Evolutionary conservation across 2,797 vertebrate species (phyloP), one percentile per base, ranked within the genome.

Genomic region (Anabacerthia variegaticeps): DNA sequence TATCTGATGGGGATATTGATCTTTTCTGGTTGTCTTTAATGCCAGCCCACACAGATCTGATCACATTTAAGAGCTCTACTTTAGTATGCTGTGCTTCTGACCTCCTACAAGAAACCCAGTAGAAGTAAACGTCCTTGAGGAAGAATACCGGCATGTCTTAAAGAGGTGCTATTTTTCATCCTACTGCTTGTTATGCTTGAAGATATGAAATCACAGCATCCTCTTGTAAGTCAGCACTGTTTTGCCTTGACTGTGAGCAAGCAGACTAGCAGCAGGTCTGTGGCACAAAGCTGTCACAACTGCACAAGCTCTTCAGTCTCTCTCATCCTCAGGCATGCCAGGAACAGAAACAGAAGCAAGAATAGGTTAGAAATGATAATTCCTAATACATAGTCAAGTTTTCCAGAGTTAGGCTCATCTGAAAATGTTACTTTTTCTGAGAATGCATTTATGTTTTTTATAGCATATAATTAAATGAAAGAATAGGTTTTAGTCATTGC

Each of bases 321-420:
- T 56, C 39, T 15, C 4, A 0, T 66, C 22, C 63, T 69, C 2
- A 1, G 30, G 7, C n/a, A 51, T 27, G 0, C 12, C 34, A 66
- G 30, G 14, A 75, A 7, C 18, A 72, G 37, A 81, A 89, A 46
- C 2, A 65, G 28, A 43, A 67, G 10, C 16, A 58, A 61, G 17
- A 86, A 65, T 5, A 84, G 11, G 34, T 26, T 34, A 72, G 20
- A 67, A 81, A 68, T 37, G 4, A 1, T 37, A 49, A 68, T 54
- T 84, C 17, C 30, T 61, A 55, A 56, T 41, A 27, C 7, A 24
- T 10, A 2, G 34, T 58, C 17, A 52, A 15, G 2, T 67, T 44
- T 83, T 7, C 4, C 56, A 80, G 36, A 44, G 8, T 41, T 20
- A 49, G 16, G 24, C 19, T 92, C 3, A 17, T 51, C 15, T 21